Conservation (phyloP, 2,113 vertebrate species). For the Poeciliopsis occidentalis region DNA sequence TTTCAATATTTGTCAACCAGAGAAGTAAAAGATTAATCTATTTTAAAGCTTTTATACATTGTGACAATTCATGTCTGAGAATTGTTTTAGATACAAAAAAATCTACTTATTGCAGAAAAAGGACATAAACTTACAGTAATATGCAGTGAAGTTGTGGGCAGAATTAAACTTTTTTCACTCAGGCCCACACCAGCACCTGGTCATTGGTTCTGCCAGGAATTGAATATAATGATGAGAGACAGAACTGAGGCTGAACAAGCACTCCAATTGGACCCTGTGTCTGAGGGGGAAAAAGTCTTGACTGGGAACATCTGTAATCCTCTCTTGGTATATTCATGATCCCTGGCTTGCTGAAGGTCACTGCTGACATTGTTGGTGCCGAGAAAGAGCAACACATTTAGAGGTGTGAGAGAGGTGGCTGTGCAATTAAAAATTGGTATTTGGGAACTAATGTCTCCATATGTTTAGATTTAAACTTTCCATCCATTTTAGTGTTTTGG, state of each 20-base stretch:
- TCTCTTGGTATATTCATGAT: constrained; percentile 43
- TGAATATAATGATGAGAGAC: constrained; percentile 19
- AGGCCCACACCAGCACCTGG: constrained; percentile 34
- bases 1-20: not conserved
- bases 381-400: constrained; percentile 47
- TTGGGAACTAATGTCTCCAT: constrained; percentile 57
- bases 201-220: constrained; percentile 14
- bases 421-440: constrained; percentile 52
- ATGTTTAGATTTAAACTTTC: constrained; percentile 50
- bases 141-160: constrained; percentile 14
- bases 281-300: constrained; percentile 15
- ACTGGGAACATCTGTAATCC: constrained; percentile 35
- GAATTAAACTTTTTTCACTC: constrained; percentile 21
- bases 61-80: too few relatives aligned
- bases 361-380: constrained; percentile 36
- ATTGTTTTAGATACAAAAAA: not conserved
- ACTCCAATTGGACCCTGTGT: not conserved
- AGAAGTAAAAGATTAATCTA: not conserved
- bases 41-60: not conserved
- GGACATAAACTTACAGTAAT: not conserved
- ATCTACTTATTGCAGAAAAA: not conserved
- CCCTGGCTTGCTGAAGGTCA: constrained; percentile 56
- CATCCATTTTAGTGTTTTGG: constrained; percentile 49
- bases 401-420: constrained; percentile 56
- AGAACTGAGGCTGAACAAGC: constrained; percentile 6